A percentile compares a stretch with the other conserved stretches of the same genome.
Conservation (phyloP, 37 sponge, comb jelly and placozoan species). For the Ephydatia muelleri region DNA sequence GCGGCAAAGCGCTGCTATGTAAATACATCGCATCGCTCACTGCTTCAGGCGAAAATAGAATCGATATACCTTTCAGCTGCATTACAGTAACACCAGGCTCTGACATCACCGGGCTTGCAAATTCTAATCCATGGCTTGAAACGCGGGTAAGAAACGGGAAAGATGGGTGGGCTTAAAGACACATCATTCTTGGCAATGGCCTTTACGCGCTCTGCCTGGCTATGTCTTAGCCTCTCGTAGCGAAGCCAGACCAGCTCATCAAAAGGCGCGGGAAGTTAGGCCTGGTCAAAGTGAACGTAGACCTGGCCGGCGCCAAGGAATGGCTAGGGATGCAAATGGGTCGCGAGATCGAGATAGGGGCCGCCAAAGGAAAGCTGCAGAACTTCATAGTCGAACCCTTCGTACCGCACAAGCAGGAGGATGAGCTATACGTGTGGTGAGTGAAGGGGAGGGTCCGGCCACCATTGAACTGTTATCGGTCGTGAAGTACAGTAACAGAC, state of each 20-base stretch:
- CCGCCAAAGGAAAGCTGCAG: slow-evolving; percentile 74
- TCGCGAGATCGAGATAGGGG: slow-evolving; percentile 69
- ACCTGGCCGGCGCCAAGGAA: slow-evolving; percentile 49
- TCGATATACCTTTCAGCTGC: slow-evolving; percentile 27
- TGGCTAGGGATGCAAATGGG: slow-evolving; percentile 81
- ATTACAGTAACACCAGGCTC: slow-evolving; percentile 40
- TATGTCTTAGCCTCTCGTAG: slow-evolving; percentile 70
- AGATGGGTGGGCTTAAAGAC: no score
- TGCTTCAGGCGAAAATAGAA: slow-evolving; percentile 6
- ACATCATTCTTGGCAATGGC: no score
- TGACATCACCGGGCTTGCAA: slow-evolving; percentile 32
- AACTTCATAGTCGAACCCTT: slow-evolving; percentile 93
- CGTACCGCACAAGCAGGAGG: slow-evolving; percentile 64
- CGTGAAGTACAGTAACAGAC: no score
- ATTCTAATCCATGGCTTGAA: slow-evolving; percentile 55
- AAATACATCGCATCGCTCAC: slow-evolving; percentile 36
- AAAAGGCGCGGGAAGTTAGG: slow-evolving; percentile 96
- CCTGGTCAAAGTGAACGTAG: slow-evolving; percentile 81
- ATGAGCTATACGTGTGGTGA: slow-evolving; percentile 58
- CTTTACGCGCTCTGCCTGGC: background rate
- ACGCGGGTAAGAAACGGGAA: slow-evolving; percentile 37
- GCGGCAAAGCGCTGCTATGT: slow-evolving; percentile 74
- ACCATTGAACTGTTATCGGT: no score
- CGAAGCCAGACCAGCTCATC: slow-evolving; percentile 93
- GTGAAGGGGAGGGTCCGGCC: background rate